Evolutionary conservation across 2,113 vertebrate species (phyloP).

Genomic region (Scopus umbretta): DNA sequence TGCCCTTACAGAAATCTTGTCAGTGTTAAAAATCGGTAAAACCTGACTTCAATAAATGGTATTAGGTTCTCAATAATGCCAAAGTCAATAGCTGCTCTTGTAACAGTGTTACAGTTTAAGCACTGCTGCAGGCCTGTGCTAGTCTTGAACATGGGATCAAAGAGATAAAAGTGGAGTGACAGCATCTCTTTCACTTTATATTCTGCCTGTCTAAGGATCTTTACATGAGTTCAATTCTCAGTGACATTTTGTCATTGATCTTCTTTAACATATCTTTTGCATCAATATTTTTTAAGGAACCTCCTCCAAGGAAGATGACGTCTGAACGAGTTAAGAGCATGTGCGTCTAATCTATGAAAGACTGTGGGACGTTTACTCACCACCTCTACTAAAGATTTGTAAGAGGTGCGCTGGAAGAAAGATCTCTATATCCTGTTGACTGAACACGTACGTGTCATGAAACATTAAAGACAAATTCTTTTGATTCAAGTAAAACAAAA

Average conservation of each 20-base stretch:
- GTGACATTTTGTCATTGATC: constrained; percentile 48
- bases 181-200: constrained; percentile 28
- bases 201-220: not conserved
- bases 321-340: not conserved
- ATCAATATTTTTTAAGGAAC: constrained; percentile 18
- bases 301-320: not conserved
- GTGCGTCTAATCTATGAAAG: not conserved
- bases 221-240: not conserved
- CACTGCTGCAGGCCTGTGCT: constrained; percentile 32
- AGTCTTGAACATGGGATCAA: constrained; percentile 51
- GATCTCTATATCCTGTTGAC: not conserved
- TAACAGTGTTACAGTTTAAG: constrained; percentile 46
- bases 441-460: not conserved
- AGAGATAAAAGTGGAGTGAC: constrained; percentile 54
- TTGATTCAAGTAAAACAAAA: not conserved
- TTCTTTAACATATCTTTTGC: constrained; percentile 52
- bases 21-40: constrained; percentile 41
- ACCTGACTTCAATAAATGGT: not conserved
- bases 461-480: not conserved
- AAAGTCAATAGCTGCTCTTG: constrained; percentile 61
- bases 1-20: constrained; percentile 1
- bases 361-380: not conserved
- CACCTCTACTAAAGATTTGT: not conserved
- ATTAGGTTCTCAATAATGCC: constrained; percentile 20
- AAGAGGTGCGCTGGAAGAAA: not conserved